Percentiles rank a stretch among this genome's conserved stretches.
Conservation (phyloP, 2,888 invertebrate species). For the Lottia scabra region DNA sequence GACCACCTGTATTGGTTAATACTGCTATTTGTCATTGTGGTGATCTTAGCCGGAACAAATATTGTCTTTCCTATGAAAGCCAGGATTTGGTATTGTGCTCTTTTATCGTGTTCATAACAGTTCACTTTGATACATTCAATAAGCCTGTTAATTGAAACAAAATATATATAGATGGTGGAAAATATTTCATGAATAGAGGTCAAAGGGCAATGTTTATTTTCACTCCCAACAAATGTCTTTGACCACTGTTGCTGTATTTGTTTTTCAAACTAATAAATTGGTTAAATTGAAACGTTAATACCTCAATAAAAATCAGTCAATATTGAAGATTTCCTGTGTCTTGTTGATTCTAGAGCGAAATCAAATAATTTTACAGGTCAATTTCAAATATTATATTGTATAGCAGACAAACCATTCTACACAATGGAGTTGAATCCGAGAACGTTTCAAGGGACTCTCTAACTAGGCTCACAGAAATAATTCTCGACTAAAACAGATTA, state of each 20-base stretch:
- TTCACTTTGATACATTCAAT: neutral
- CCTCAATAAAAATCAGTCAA: neutral
- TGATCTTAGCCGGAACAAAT: no score
- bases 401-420: neutral
- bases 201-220: slow-evolving; percentile 7
- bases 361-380: neutral
- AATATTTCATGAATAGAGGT: neutral
- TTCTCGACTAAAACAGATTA: no score
- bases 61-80: no score
- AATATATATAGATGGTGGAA: neutral
- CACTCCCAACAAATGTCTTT: neutral
- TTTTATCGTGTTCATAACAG: neutral
- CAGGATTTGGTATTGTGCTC: no score
- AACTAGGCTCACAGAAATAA: no score
- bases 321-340: slow-evolving; percentile 2
- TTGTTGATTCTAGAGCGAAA: neutral
- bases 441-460: no score
- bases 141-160: neutral
- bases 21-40: no score
- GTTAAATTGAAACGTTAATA: neutral
- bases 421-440: neutral
- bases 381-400: neutral
- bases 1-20: no score
- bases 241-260: neutral
- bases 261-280: neutral